Conservation (phyloP, 92 coral and sea anemone genomes). For the Phymanthus crucifer region DNA sequence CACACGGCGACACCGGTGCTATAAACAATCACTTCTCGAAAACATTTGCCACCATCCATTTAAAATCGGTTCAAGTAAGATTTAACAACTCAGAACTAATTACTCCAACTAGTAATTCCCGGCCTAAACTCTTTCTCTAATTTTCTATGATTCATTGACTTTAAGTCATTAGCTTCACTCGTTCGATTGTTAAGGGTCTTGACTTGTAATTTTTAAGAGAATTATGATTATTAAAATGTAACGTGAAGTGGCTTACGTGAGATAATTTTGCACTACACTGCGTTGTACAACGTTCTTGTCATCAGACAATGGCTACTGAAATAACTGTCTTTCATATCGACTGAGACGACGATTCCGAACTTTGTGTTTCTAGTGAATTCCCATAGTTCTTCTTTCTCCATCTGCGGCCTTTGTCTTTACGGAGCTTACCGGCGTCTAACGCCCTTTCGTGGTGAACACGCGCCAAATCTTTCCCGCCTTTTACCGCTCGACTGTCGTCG, state of each 20-base stretch:
- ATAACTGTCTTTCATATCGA: conserved; percentile 8
- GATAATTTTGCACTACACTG: not conserved
- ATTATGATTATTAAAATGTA: not conserved
- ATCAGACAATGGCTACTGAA: not conserved
- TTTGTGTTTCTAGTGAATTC: conserved; percentile 38
- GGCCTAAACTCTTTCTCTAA: not conserved
- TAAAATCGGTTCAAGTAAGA: not conserved
- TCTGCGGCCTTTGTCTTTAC: conserved; percentile 79
- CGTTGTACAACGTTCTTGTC: not conserved
- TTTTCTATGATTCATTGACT: not conserved
- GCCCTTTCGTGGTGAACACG: conserved; percentile 86
- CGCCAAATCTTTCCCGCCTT: conserved; percentile 73
- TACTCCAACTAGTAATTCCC: not conserved
- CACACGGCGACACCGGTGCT: conserved; percentile 11
- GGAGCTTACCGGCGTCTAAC: conserved; percentile 77
- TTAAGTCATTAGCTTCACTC: not conserved
- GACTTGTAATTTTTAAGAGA: not conserved
- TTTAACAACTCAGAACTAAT: not conserved
- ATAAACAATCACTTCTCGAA: not conserved
- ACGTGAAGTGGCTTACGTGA: conserved; percentile 10
- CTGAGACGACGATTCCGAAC: conserved; percentile 39
- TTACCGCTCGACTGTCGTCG: conserved; percentile 18
- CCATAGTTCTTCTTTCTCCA: conserved; percentile 70
- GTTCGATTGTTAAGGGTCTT: not conserved
- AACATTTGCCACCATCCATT: not conserved